These are phyloP conservation scores for Halyomorpha halys DNA, from an alignment of 1,140 invertebrate genomes.

Conservation along the genomic window DNA sequence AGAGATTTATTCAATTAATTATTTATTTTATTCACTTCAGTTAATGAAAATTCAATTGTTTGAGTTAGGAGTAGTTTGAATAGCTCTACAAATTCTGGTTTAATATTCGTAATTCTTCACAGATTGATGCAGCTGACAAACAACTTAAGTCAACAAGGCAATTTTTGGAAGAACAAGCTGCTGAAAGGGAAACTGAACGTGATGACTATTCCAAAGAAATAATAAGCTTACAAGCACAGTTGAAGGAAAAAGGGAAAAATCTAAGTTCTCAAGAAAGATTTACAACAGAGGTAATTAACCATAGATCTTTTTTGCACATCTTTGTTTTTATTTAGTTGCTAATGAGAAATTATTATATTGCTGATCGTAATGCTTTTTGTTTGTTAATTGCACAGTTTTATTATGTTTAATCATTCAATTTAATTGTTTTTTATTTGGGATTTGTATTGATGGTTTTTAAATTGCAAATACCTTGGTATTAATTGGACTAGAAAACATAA, in stretches of 20 bases:
- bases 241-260: constrained; percentile 46
- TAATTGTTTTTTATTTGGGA: too few relatives aligned
- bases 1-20: too few relatives aligned
- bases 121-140: constrained; percentile 71
- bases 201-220: constrained; percentile 61
- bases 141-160: constrained; percentile 57
- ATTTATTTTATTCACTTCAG: not conserved
- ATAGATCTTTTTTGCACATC: not conserved
- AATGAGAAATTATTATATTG: too few relatives aligned
- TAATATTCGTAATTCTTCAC: constrained; percentile 6
- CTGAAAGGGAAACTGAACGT: constrained; percentile 62
- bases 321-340: not conserved
- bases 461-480: too few relatives aligned
- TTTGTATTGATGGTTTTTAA: too few relatives aligned
- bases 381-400: too few relatives aligned
- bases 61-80: too few relatives aligned
- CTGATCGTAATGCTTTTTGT: too few relatives aligned
- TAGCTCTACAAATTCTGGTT: too few relatives aligned
- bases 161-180: constrained; percentile 70
- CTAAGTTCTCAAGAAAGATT: constrained; percentile 31
- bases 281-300: constrained; percentile 36
- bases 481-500: too few relatives aligned
- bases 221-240: constrained; percentile 45
- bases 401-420: too few relatives aligned
- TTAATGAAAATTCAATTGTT: too few relatives aligned